phyloP scores from a whole-genome alignment of 2,888 invertebrate species.

The Tinea trinotella region DNA sequence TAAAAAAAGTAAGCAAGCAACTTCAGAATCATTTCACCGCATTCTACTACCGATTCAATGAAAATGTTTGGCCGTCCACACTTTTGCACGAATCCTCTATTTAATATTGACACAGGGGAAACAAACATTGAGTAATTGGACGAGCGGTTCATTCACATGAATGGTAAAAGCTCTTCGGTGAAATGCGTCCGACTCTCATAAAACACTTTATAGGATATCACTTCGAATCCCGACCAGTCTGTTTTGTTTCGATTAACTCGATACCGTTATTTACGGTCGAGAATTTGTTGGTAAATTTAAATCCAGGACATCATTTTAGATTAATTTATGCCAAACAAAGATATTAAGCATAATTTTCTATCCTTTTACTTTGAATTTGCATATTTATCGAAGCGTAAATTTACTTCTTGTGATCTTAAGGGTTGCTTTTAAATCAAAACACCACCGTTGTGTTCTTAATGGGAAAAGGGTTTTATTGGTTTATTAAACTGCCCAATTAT shows the following conservation, averaged over 20 bases:
- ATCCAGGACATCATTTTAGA: neutral
- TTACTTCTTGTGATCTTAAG: conserved; percentile 36
- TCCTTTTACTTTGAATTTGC: conserved; percentile 49
- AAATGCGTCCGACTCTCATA: neutral
- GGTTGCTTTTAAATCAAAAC: neutral
- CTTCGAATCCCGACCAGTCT: neutral
- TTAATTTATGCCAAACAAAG: conserved; percentile 53
- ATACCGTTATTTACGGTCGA: neutral
- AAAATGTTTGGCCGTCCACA: neutral
- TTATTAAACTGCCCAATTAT: neutral
- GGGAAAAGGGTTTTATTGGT: neutral
- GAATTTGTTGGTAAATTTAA: no score
- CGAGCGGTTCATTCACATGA: neutral
- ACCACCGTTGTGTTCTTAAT: conserved; percentile 11
- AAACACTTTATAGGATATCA: neutral
- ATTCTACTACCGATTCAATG: neutral
- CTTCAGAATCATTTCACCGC: neutral
- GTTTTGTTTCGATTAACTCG: neutral
- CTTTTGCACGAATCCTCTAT: neutral
- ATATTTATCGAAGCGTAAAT: conserved; percentile 55
- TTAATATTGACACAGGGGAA: neutral
- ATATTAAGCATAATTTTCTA: conserved; percentile 58
- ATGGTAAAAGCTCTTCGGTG: neutral
- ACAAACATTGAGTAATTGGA: neutral
- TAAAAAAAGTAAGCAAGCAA: no score